Evolutionary conservation across 2,113 vertebrate species (phyloP), one percentile per base, ranked within the genome.

Genomic region (Macroglossus sobrinus): DNA sequence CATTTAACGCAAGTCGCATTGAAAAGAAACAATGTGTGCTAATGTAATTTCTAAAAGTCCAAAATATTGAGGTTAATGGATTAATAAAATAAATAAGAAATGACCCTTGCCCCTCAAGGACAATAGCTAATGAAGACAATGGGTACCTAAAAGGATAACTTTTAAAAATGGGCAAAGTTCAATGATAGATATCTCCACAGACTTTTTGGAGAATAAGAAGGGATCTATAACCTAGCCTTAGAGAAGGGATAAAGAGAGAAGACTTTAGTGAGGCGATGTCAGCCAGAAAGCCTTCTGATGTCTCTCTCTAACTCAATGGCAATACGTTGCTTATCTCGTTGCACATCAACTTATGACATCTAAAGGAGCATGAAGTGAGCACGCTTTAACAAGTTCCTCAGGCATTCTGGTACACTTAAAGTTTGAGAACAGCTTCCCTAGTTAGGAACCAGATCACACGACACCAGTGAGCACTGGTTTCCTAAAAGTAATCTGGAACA

Each of bases 1-100:
- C 80, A 84, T n/a, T n/a, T n/a, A n/a, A n/a, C n/a, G n/a, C n/a
- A 94, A 84, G 19, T 55, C 92, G 5, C 22, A 96, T 89, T 86
- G 89, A 50, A 50, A 50, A 50, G 15, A 50, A 50, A 50, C 80
- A 74, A 69, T 16, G 24, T n/a, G 5, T 24, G 45, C 15, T 80
- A 66, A 53, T 22, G 0, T 38, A 53, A 74, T 45, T 76, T 91
- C 26, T 85, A 76, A 80, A 79, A 84, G 28, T 4, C 15, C 38
- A n/a, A 87, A 88, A 78, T 4, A 45, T 33, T 57, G 45, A 45
- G 1, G 3, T 47, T n/a, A 71, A 86, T 61, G 90, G 38, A 86
- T 82, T n/a, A 69, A 45, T 59, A 35, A 84, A 45, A 89, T 57
- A 35, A 84, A 24, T 40, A 85, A 89, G 8, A 55, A 88, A 40